These are phyloP conservation scores for Rhamphomyia laevipes DNA, from an alignment of 2,888 invertebrate species.

Conservation along the genomic window DNA sequence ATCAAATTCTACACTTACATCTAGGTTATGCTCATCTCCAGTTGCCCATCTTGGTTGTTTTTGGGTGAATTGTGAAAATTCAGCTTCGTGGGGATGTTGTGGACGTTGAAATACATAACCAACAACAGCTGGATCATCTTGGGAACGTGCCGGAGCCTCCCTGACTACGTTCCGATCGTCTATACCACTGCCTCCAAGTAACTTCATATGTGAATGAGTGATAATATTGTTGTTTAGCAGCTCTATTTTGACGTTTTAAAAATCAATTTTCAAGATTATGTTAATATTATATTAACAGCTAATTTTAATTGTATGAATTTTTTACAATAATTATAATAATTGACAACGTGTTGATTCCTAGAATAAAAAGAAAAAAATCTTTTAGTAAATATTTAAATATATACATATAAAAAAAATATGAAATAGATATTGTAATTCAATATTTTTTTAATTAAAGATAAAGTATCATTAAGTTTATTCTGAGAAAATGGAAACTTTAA, in stretches of 20 bases:
- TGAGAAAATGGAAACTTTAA: too few relatives aligned
- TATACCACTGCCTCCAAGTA: constrained; percentile 59
- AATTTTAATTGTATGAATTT: too few relatives aligned
- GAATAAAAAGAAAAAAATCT: too few relatives aligned
- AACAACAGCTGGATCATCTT: constrained; percentile 86
- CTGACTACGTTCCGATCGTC: constrained; percentile 52
- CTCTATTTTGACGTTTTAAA: constrained; percentile 34
- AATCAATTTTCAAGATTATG: too few relatives aligned
- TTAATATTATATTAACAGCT: too few relatives aligned
- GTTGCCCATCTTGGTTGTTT: constrained; percentile 74
- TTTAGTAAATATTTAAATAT: too few relatives aligned
- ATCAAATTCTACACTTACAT: constrained; percentile 48
- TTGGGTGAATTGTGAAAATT: constrained; percentile 60
- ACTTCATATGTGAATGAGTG: constrained; percentile 54
- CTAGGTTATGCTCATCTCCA: constrained; percentile 77
- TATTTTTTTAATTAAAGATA: too few relatives aligned
- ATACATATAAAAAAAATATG: too few relatives aligned
- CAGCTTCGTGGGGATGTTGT: constrained; percentile 61
- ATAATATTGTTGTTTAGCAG: constrained; percentile 31
- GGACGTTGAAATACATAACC: constrained; percentile 78
- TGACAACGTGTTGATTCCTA: too few relatives aligned
- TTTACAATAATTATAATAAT: too few relatives aligned
- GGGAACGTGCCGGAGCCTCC: constrained; percentile 57
- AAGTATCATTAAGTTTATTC: too few relatives aligned
- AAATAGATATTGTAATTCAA: too few relatives aligned